Evolutionary conservation across 2,888 invertebrate genomes (phyloP).

Genomic region (Lasioglossum calceatum): DNA sequence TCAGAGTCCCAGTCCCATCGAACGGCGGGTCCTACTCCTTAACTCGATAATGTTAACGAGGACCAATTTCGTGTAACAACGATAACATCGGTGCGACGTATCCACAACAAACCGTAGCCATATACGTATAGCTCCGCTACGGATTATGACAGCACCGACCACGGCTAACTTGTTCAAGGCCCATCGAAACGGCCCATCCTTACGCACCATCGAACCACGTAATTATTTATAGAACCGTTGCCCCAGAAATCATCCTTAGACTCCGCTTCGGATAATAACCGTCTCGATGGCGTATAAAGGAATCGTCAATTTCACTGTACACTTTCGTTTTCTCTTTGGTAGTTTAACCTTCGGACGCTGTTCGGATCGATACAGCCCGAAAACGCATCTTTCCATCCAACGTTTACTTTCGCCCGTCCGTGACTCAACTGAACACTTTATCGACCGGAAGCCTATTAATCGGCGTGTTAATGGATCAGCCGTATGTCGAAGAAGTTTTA

Average conservation of each 20-base stretch:
- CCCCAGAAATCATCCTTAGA: background rate
- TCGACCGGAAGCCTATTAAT: no score
- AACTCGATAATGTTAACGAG: conserved; percentile 60
- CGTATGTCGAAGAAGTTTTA: no score
- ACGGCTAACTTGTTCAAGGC: background rate
- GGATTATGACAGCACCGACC: background rate
- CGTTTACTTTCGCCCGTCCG: background rate
- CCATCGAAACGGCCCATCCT: background rate
- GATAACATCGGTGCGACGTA: conserved; percentile 56
- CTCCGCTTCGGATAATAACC: background rate
- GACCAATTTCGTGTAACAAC: conserved; percentile 52
- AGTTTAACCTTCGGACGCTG: background rate
- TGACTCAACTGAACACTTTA: background rate
- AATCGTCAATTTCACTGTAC: background rate
- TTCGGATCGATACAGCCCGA: background rate
- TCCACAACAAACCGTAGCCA: conserved; percentile 7
- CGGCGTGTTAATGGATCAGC: no score
- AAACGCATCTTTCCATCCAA: background rate
- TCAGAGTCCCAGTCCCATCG: conserved; percentile 4
- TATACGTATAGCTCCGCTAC: background rate
- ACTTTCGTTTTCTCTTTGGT: background rate
- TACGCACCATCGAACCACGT: background rate
- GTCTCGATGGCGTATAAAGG: background rate
- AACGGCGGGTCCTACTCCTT: conserved; percentile 33
- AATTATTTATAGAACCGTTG: background rate